Conservation (phyloP, 2,888 invertebrate species). For the Cataglyphis livida region DNA sequence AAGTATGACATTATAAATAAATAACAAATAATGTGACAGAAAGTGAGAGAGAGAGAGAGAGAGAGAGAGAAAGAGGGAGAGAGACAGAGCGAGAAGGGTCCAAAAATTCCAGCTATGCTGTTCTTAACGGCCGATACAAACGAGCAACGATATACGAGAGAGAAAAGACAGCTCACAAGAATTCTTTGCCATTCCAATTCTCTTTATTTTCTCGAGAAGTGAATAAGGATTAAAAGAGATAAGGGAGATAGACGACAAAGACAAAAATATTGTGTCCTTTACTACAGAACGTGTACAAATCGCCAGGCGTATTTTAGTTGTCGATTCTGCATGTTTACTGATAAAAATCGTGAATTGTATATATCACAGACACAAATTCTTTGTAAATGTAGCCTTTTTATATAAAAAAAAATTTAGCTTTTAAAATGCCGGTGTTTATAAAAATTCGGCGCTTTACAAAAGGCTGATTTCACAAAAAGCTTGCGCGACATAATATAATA, state of each 20-base stretch:
- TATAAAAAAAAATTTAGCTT: neutral
- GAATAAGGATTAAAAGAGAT: slow-evolving; percentile 39
- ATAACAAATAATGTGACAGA: neutral
- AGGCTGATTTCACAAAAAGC: neutral
- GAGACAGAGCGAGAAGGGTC: neutral
- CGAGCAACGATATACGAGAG: slow-evolving; percentile 35
- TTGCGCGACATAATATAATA: neutral
- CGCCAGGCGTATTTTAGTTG: slow-evolving; percentile 3
- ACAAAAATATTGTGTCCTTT: neutral
- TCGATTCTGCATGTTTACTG: neutral
- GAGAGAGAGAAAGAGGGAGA: too few species aligned
- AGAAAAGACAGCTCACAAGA: slow-evolving; percentile 22
- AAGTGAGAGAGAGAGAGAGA: too few species aligned
- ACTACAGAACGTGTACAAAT: neutral
- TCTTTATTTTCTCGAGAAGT: slow-evolving; percentile 34
- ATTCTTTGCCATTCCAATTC: slow-evolving; percentile 22
- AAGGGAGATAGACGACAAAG: slow-evolving; percentile 18
- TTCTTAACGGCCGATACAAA: slow-evolving; percentile 32
- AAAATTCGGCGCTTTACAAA: neutral
- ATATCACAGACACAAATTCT: neutral
- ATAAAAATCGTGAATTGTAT: slow-evolving; percentile 10
- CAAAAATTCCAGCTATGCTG: slow-evolving; percentile 13
- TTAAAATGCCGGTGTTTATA: neutral
- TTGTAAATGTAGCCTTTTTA: neutral
- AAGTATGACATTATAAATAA: neutral